Conservation (phyloP, 2,888 invertebrate genomes). For the Timandra comae region DNA sequence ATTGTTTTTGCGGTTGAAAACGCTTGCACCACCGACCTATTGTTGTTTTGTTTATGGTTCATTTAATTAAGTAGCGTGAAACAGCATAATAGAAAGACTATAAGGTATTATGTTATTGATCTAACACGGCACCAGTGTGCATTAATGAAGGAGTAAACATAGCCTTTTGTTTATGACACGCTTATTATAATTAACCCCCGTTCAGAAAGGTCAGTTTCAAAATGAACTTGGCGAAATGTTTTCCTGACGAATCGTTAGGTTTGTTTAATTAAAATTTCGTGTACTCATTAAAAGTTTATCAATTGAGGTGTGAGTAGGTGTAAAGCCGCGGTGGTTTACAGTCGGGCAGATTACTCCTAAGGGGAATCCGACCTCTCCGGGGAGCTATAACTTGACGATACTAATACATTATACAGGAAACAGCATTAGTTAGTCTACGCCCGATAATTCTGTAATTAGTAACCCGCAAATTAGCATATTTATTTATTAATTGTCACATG, state of each 20-base stretch:
- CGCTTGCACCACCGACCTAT: slow-evolving; percentile 25
- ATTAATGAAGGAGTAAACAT: not conserved
- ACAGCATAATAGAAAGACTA: slow-evolving; percentile 3
- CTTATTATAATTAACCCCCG: slow-evolving; percentile 3
- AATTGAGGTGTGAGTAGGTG: slow-evolving; percentile 22
- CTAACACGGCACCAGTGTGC: not conserved
- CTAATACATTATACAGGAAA: slow-evolving; percentile 31
- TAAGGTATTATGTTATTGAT: slow-evolving; percentile 9
- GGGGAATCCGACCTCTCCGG: slow-evolving; percentile 19
- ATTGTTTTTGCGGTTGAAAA: slow-evolving; percentile 29
- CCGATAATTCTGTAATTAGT: slow-evolving; percentile 17
- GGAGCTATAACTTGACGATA: slow-evolving; percentile 27
- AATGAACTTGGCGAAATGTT: slow-evolving; percentile 5
- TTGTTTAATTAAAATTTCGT: slow-evolving; percentile 18
- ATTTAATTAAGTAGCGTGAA: slow-evolving; percentile 23
- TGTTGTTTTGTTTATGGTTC: slow-evolving; percentile 25
- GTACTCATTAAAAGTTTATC: slow-evolving; percentile 26
- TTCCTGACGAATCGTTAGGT: slow-evolving; percentile 14
- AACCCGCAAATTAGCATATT: too few relatives aligned
- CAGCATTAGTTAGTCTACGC: slow-evolving; percentile 23
- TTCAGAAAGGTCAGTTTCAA: too few relatives aligned
- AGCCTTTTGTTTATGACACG: too few relatives aligned
- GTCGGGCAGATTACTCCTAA: slow-evolving; percentile 26
- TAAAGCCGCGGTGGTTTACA: slow-evolving; percentile 11
- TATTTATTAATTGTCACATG: too few relatives aligned